These are phyloP conservation scores for Actinernus sp. DNA, from an alignment of 92 coral and sea anemone species.

Conservation along the genomic window DNA sequence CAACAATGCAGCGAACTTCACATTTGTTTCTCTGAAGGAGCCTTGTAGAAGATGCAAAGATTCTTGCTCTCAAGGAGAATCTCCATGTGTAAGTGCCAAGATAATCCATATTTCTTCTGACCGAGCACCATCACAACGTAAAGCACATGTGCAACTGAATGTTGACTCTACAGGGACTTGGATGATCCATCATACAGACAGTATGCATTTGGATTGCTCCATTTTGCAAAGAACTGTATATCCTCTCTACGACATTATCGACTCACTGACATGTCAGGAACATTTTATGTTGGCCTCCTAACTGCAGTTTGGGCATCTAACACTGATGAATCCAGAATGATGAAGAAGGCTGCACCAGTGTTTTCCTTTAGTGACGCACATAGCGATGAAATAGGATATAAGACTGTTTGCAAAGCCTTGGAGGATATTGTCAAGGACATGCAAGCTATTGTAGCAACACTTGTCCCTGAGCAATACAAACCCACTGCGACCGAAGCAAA, in stretches of 20 bases:
- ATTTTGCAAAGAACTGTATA: slow-evolving; percentile 61
- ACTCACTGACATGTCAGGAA: slow-evolving; percentile 59
- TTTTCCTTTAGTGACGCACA: slow-evolving; percentile 63
- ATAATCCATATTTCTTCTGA: slow-evolving; percentile 66
- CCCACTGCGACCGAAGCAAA: slow-evolving; percentile 37
- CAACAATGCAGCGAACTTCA: slow-evolving; percentile 39
- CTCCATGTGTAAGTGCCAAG: slow-evolving; percentile 20
- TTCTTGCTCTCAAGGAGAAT: neutral
- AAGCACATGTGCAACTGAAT: slow-evolving; percentile 44
- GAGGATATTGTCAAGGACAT: slow-evolving; percentile 22
- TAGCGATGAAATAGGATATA: slow-evolving; percentile 61
- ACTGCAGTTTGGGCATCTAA: slow-evolving; percentile 67
- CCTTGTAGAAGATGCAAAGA: slow-evolving; percentile 14
- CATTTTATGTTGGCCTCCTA: slow-evolving; percentile 56
- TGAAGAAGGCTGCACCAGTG: slow-evolving; percentile 61
- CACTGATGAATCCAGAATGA: slow-evolving; percentile 16
- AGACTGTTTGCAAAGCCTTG: slow-evolving; percentile 44
- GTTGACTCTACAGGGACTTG: slow-evolving; percentile 21
- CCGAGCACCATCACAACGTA: slow-evolving; percentile 52
- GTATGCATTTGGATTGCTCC: slow-evolving; percentile 76
- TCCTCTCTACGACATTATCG: slow-evolving; percentile 54
- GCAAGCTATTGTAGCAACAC: slow-evolving; percentile 30
- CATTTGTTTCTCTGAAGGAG: slow-evolving; percentile 1
- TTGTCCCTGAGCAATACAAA: slow-evolving; percentile 65
- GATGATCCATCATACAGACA: slow-evolving; percentile 24